Evolutionary conservation across 2,888 invertebrate genomes (phyloP).

Genomic region (Oxyscelio sp.): DNA sequence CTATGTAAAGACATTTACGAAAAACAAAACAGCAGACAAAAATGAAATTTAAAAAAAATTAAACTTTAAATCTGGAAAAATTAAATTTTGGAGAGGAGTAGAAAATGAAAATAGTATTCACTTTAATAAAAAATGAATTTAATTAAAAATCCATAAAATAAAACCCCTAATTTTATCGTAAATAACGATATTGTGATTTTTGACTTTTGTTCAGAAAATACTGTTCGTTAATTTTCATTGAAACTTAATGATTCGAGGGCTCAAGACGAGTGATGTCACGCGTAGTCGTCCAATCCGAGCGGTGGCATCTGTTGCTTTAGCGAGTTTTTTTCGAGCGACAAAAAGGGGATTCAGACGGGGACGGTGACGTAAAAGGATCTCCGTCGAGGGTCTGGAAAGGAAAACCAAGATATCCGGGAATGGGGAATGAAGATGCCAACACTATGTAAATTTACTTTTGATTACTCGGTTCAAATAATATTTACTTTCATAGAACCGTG

Average conservation of each 20-base stretch:
- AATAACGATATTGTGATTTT: no score
- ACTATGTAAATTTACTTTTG: constrained; percentile 21
- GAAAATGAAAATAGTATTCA: no score
- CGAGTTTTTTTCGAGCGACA: constrained; percentile 59
- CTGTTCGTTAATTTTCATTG: neutral
- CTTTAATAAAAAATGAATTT: no score
- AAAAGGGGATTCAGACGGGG: constrained; percentile 46
- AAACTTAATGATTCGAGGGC: constrained; percentile 25
- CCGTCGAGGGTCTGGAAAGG: constrained; percentile 17
- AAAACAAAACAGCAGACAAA: no score
- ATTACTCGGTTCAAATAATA: neutral
- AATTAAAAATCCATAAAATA: no score
- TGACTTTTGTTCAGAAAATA: no score
- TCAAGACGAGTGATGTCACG: constrained; percentile 57
- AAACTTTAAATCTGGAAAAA: no score
- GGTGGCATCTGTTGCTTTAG: constrained; percentile 74
- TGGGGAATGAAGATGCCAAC: constrained; percentile 28
- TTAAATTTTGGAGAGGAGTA: no score
- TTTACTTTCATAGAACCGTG: no score
- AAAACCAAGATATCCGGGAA: constrained; percentile 46
- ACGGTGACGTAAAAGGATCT: constrained; percentile 41
- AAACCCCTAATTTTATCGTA: no score
- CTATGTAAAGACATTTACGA: no score
- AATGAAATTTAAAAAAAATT: no score
- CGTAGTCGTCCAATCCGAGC: constrained; percentile 48